A percentile compares a stretch with the other conserved stretches of the same genome.
These are phyloP conservation scores for Oceanites oceanicus DNA, from an alignment of 2,113 vertebrate genomes.

Conservation along the genomic window DNA sequence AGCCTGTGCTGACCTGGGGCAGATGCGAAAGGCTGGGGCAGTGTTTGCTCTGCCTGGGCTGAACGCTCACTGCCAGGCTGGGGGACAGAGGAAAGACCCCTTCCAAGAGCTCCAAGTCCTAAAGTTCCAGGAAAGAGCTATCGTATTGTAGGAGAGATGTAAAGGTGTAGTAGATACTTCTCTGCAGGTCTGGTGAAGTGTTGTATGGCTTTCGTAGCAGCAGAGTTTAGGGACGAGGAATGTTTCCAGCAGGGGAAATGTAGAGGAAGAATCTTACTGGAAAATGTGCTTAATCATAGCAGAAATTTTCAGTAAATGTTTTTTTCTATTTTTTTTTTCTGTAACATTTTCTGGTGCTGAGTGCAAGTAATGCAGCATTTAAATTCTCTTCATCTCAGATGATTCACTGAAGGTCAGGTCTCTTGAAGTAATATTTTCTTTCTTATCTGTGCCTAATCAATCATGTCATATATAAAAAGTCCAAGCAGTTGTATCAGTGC, in stretches of 20 bases:
- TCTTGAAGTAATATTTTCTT: constrained; percentile 42
- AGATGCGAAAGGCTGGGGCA: background rate
- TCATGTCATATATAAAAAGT: constrained; percentile 11
- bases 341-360: constrained; percentile 4
- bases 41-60: background rate
- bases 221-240: background rate
- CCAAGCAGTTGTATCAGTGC: background rate
- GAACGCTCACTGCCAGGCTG: background rate
- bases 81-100: background rate
- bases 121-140: background rate
- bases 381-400: constrained; percentile 28
- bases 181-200: background rate
- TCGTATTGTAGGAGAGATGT: background rate
- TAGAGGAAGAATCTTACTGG: background rate
- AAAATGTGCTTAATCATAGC: constrained; percentile 10
- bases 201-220: background rate
- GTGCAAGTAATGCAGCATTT: constrained; percentile 18
- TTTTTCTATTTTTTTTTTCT: background rate
- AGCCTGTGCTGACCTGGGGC: accelerated
- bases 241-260: background rate
- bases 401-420: constrained; percentile 54
- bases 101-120: background rate
- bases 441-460: constrained; percentile 52
- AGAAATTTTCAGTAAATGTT: background rate
- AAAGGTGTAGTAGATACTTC: background rate